Percentiles rank a stretch among this genome's conserved stretches.
These are phyloP conservation scores for Coenonympha glycerion DNA, from an alignment of 2,888 invertebrate species.

Conservation along the genomic window DNA sequence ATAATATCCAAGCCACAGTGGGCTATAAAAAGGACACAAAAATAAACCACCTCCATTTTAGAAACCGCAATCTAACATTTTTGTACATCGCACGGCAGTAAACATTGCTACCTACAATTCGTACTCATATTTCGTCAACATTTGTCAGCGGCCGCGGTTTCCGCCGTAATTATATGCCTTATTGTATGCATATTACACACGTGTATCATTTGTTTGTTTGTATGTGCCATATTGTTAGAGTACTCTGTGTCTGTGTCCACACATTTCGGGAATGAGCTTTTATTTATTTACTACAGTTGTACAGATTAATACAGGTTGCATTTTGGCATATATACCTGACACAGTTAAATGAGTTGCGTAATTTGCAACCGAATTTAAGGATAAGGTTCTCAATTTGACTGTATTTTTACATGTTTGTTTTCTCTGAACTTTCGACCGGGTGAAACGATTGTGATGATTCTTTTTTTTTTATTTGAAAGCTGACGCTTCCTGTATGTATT, in stretches of 20 bases:
- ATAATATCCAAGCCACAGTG: too few relatives aligned
- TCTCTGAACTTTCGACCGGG: too few relatives aligned
- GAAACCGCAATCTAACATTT: background rate
- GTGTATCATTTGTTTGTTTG: constrained; percentile 4
- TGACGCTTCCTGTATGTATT: too few relatives aligned
- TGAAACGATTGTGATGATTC: too few relatives aligned
- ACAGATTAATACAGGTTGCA: background rate
- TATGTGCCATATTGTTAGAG: constrained; percentile 8
- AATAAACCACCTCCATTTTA: background rate
- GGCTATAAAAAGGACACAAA: too few relatives aligned
- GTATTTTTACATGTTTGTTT: too few relatives aligned
- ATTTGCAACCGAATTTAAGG: too few relatives aligned
- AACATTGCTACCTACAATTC: constrained; percentile 2
- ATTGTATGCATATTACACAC: constrained; percentile 12
- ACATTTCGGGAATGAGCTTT: background rate
- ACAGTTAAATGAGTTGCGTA: too few relatives aligned
- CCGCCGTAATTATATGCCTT: constrained; percentile 17
- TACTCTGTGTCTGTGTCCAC: background rate
- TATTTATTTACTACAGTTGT: background rate
- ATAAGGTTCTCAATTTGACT: too few relatives aligned
- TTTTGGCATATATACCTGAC: too few relatives aligned
- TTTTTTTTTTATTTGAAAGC: too few relatives aligned
- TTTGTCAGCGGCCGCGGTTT: constrained; percentile 13
- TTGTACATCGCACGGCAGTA: background rate
- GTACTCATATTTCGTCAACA: constrained; percentile 14